Percentiles rank a stretch among this genome's conserved stretches.
Conservation (phyloP, 1,140 invertebrate species). For the Diprion similis region DNA sequence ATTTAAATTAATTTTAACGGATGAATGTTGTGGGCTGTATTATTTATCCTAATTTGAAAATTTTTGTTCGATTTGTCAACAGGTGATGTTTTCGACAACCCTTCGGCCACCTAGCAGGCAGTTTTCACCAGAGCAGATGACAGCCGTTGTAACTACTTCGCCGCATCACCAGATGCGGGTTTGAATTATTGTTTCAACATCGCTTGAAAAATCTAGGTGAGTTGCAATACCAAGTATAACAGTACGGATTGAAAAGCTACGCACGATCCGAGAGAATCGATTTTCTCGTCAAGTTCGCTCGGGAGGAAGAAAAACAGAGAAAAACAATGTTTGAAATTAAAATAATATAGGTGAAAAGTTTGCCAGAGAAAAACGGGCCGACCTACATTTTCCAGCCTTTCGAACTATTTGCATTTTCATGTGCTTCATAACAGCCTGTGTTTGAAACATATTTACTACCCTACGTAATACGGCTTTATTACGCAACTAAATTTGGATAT, state of each 20-base stretch:
- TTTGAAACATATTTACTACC: no score
- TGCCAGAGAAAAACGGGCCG: background rate
- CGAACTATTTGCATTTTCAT: background rate
- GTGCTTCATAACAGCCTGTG: no score
- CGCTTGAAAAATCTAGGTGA: background rate
- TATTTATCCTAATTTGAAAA: background rate
- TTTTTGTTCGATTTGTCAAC: background rate
- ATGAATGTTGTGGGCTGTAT: background rate
- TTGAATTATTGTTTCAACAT: background rate
- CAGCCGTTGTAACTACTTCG: background rate
- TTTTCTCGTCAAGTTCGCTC: background rate
- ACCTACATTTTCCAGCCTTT: background rate
- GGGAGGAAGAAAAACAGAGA: background rate
- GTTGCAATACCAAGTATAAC: background rate
- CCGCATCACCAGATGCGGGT: background rate
- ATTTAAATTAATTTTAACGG: no score
- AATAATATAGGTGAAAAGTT: background rate
- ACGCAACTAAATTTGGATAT: no score
- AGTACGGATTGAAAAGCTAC: background rate
- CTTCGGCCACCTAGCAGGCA: background rate
- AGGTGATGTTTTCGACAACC: constrained; percentile 1
- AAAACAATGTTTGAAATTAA: no score
- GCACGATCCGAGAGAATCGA: background rate
- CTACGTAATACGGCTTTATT: no score
- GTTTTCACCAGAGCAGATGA: background rate